phyloP scores from a whole-genome alignment of 2,888 invertebrate species.

The Xestia rhomboidea region DNA sequence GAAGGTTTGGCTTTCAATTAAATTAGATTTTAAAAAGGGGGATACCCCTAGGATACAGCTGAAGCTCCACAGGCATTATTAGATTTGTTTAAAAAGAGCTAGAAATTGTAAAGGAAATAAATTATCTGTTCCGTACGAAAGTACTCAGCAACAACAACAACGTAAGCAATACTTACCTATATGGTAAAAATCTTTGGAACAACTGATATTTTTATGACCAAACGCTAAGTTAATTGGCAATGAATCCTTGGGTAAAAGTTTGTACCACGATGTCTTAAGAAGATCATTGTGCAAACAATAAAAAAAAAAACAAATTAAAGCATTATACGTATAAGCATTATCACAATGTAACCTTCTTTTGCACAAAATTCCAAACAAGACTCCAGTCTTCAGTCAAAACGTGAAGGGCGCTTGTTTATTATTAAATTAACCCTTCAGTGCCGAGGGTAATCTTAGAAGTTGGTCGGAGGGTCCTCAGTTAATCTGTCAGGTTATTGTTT shows the following conservation, averaged over 20 bases:
- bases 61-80: not conserved
- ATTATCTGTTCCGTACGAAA: too few relatives aligned
- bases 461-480: slow-evolving; percentile 67
- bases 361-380: slow-evolving; percentile 26
- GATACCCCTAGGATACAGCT: not conserved
- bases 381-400: slow-evolving; percentile 41
- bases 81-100: not conserved
- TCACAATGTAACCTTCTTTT: not conserved
- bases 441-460: slow-evolving; percentile 70
- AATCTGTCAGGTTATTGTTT: slow-evolving; percentile 75
- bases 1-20: not conserved
- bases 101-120: too few relatives aligned
- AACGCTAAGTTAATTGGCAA: not conserved
- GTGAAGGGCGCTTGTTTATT: slow-evolving; percentile 69
- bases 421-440: slow-evolving; percentile 71
- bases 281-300: too few relatives aligned
- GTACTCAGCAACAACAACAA: too few relatives aligned
- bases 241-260: not conserved
- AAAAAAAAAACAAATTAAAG: not conserved
- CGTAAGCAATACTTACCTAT: too few relatives aligned
- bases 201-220: not conserved
- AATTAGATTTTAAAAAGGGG: not conserved
- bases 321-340: too few relatives aligned
- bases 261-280: not conserved
- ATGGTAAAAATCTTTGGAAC: too few relatives aligned